Evolutionary conservation across 2,888 invertebrate species (phyloP), one percentile per base, ranked within the genome.

Genomic region (Punctoribates punctum): DNA sequence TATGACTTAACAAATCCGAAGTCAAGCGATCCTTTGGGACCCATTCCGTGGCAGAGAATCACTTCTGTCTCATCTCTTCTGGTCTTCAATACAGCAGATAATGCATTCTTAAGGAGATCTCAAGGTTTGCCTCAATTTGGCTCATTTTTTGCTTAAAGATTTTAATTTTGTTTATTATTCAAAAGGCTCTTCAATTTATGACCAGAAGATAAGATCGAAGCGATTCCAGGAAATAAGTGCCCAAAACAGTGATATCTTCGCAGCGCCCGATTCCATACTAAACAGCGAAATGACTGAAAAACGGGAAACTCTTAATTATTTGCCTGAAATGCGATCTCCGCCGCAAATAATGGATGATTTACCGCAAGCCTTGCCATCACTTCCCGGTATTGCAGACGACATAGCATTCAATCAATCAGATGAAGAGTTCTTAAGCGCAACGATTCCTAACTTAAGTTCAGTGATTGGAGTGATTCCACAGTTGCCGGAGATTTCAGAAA

Each of bases 311-410:
- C 57, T 48, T 20, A 60, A 60, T 57, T 57, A 76, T 60, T 70
- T 70, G 4, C 42, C 73, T 13, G 38, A 38, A 67, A 48, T 73
- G 57, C 77, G 73, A 2, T 42, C 73, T 13, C 62, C 75, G 23
- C 77, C 77, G 17, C 46, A 77, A 27, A 67, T 77, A 51, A 29
- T 77, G 27, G 75, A 73, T 75, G 75, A 75, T 38, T 70, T 77
- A 38, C 77, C 77, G 15, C 34, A 42, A 34, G 77, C 75, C 20
- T 29, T 77, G 13, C 77, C 77, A 38, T 38, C 67, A 20, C 60
- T 81, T 46, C 29, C 81, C 82, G 85, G 85, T 77, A 83, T 96
- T 79, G 95, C 94, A 0, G 93, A 91, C 80, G 93, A 95, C 83
- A 87, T 92, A 73, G 88, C 90, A 76, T 94, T 91, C 83, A 88